Evolutionary conservation across 2,797 vertebrate species (phyloP), one percentile per base, ranked within the genome.

Genomic region (Epinephelus coioides): DNA sequence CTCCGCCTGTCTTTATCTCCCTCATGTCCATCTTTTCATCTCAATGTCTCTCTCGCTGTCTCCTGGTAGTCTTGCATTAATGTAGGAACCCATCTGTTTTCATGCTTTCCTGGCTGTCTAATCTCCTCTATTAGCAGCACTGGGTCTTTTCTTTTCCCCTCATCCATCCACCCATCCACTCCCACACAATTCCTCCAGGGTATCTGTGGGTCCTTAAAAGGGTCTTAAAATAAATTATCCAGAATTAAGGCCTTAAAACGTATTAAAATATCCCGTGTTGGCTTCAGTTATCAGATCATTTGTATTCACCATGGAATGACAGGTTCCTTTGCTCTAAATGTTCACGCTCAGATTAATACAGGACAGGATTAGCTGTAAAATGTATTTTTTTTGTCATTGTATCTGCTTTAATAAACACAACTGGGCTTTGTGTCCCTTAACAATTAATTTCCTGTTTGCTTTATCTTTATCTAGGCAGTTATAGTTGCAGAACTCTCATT

Each of bases 381-480:
- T 27, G 38, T 27, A 6, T 23, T 62, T 0, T 30, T 86, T 83
- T 83, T 67, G 82, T 82, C 82, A 84, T 77, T 82, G 76, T 76
- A 87, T 88, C 84, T 68, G 72, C 64, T 83, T 90, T 89, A 86
- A 91, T 85, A 91, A 92, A 92, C 86, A 91, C 91, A 75, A 84
- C 78, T 83, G 89, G 86, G 87, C 84, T 92, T 86, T 76, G 64
- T 88, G 86, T 91, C 91, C 89, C 89, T 73, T 53, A 92, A 90
- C 91, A 92, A 91, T 93, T 91, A 90, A 89, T 89, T 91, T 91
- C 74, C 76, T 79, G 86, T 87, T 88, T 91, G 88, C 73, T 83
- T 90, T 83, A 79, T 89, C 88, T 86, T 83, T 79, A 84, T 88
- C 76, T 75, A 9, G 23, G 55, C 77, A 66, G 83, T 83, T 80